These are phyloP conservation scores for Dynastes tityus DNA, from an alignment of 2,888 invertebrate genomes.

Conservation along the genomic window DNA sequence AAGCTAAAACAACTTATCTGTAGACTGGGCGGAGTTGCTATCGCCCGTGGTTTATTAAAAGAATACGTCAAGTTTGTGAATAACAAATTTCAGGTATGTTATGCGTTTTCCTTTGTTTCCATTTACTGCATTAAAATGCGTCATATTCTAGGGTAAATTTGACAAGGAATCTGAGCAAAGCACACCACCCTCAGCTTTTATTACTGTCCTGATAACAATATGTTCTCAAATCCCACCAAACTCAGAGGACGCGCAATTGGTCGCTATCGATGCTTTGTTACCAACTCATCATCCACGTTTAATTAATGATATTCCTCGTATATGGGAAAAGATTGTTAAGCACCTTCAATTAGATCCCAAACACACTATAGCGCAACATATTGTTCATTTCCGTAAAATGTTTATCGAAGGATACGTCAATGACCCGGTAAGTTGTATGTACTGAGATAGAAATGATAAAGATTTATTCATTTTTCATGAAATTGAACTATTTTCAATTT, in stretches of 20 bases:
- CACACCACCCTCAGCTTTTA: slow-evolving; percentile 69
- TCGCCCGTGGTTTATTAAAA: slow-evolving; percentile 77
- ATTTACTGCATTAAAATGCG: not conserved
- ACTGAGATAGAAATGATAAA: not conserved
- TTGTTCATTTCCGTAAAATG: slow-evolving; percentile 74
- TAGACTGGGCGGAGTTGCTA: slow-evolving; percentile 74
- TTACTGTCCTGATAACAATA: slow-evolving; percentile 68
- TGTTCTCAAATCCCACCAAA: slow-evolving; percentile 68
- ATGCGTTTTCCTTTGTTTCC: not conserved
- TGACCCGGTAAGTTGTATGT: slow-evolving; percentile 60
- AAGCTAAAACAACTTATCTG: slow-evolving; percentile 77
- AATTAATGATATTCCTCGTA: slow-evolving; percentile 72
- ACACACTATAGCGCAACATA: slow-evolving; percentile 75
- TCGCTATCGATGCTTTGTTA: slow-evolving; percentile 80
- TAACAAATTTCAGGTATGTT: slow-evolving; percentile 71
- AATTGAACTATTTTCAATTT: too few species aligned
- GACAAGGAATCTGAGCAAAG: slow-evolving; percentile 62
- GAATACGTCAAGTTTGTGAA: slow-evolving; percentile 81
- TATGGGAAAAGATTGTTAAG: slow-evolving; percentile 81
- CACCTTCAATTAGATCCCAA: slow-evolving; percentile 75
- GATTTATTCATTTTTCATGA: too few species aligned
- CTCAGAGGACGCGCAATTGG: slow-evolving; percentile 72
- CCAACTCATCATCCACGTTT: slow-evolving; percentile 85
- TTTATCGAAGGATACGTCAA: slow-evolving; percentile 74
- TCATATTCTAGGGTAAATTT: slow-evolving; percentile 34